These are phyloP conservation scores for Andrena cerasifolii DNA, from an alignment of 1,140 invertebrate species.

Conservation along the genomic window DNA sequence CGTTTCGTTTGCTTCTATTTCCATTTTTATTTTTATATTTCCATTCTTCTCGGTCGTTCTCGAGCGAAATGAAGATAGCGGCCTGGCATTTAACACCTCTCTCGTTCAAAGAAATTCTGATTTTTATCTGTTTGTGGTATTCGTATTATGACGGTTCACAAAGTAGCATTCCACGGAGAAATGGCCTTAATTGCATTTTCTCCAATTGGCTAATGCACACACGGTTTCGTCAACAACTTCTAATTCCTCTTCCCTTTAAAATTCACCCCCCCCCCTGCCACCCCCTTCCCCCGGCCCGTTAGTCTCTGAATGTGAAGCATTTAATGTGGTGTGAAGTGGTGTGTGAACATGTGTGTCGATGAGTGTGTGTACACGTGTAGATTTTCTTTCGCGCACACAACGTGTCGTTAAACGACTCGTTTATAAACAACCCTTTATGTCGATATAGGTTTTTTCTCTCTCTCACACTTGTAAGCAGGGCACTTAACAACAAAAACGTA, in stretches of 20 bases:
- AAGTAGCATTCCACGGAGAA: slow-evolving; percentile 38
- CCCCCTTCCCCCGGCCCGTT: neutral
- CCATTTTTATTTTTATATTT: neutral
- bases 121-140: neutral
- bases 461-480: slow-evolving; percentile 37
- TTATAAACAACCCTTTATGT: slow-evolving; percentile 12
- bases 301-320: slow-evolving; percentile 42
- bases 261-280: slow-evolving; percentile 15
- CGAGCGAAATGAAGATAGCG: slow-evolving; percentile 51
- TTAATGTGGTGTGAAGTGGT: slow-evolving; percentile 38
- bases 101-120: slow-evolving; percentile 18
- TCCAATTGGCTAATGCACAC: slow-evolving; percentile 50
- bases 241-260: slow-evolving; percentile 25
- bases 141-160: slow-evolving; percentile 25
- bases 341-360: slow-evolving; percentile 42
- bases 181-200: slow-evolving; percentile 12
- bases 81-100: neutral
- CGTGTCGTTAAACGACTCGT: slow-evolving; percentile 19
- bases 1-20: neutral
- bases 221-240: slow-evolving; percentile 50
- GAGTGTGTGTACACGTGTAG: slow-evolving; percentile 40
- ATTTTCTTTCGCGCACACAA: slow-evolving; percentile 41
- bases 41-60: slow-evolving; percentile 24
- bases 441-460: slow-evolving; percentile 36
- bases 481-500: slow-evolving; percentile 62